These are phyloP conservation scores for Epistrophella euchroma DNA, from an alignment of 2,888 invertebrate species.

Conservation along the genomic window DNA sequence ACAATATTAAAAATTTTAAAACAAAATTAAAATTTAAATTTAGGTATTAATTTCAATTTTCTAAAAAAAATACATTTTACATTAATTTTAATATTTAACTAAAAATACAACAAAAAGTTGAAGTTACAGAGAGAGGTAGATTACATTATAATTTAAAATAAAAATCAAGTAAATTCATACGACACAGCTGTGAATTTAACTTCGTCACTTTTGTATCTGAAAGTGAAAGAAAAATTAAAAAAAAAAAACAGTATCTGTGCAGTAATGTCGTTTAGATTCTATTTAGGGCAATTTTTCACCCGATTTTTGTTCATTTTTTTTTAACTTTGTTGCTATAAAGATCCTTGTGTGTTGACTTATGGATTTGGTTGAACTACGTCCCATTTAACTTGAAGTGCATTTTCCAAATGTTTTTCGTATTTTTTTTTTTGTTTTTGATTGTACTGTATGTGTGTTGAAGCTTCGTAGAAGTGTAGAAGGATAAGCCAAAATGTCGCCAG, in stretches of 20 bases:
- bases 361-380: conserved; percentile 31
- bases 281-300: conserved; percentile 47
- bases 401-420: conserved; percentile 18
- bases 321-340: not conserved
- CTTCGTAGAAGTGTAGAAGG: conserved; percentile 5
- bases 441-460: not conserved
- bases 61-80: no score
- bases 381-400: conserved; percentile 58
- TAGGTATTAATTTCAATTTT: no score
- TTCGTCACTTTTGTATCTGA: not conserved
- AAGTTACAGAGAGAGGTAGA: no score
- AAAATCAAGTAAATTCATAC: not conserved
- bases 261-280: conserved; percentile 35
- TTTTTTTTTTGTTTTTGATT: not conserved
- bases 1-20: no score
- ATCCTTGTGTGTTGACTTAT: conserved; percentile 52
- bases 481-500: conserved; percentile 63
- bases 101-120: no score
- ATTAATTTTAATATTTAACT: no score
- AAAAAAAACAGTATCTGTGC: not conserved
- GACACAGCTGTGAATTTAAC: not conserved
- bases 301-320: conserved; percentile 16
- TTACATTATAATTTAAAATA: no score
- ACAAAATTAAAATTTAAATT: no score
- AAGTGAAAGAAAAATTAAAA: conserved; percentile 18